phyloP scores from a whole-genome alignment of 2,113 vertebrate species.

The Passer domesticus region DNA sequence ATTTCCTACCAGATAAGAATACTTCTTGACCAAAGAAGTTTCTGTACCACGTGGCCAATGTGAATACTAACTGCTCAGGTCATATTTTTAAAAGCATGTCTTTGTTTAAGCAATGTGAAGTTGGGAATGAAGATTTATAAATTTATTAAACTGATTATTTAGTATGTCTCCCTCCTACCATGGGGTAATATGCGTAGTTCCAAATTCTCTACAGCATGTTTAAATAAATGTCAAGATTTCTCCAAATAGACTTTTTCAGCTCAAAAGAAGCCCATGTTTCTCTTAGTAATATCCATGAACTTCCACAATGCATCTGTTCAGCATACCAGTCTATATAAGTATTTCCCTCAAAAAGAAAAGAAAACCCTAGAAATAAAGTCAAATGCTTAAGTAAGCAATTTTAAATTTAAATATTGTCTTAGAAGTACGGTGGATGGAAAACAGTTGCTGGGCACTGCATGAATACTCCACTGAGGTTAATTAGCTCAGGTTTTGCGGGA shows the following conservation, averaged over 20 bases:
- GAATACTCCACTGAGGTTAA: conserved; percentile 31
- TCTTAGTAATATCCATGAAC: not conserved
- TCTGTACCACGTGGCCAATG: not conserved
- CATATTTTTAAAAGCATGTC: not conserved
- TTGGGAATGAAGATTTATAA: not conserved
- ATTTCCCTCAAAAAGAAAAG: not conserved
- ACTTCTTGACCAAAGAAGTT: not conserved
- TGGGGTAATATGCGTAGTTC: not conserved
- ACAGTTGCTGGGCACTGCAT: not conserved
- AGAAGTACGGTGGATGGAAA: conserved; percentile 18
- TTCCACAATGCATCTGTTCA: not conserved
- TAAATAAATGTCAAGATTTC: not conserved
- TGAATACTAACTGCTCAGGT: not conserved
- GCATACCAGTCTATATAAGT: not conserved
- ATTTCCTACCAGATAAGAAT: not conserved
- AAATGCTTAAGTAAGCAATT: conserved; percentile 18
- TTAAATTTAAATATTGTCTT: conserved; percentile 10
- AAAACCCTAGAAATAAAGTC: conserved; percentile 13
- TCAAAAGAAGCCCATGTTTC: not conserved
- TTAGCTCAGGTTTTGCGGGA: conserved; percentile 12
- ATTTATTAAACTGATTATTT: not conserved
- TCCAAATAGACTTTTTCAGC: not conserved
- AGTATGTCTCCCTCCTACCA: not conserved
- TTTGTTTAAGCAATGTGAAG: not conserved
- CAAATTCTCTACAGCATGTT: not conserved